Evolutionary conservation across 2,888 invertebrate species (phyloP), one percentile per base, ranked within the genome.

Genomic region (Atethmia centrago): DNA sequence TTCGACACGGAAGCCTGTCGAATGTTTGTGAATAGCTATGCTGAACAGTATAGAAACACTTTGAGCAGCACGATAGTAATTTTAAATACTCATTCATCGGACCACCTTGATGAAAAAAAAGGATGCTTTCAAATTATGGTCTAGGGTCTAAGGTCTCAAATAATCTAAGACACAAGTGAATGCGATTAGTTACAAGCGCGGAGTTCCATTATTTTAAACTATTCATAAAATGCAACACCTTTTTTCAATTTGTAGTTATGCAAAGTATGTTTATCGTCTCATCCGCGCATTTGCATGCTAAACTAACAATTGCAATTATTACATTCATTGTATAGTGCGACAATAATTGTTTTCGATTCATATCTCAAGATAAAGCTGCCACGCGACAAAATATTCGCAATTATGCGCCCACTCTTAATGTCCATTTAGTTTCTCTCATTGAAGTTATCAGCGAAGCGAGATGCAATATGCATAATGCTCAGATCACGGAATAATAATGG

Each of bases 301-400:
- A 83, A 71, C n/a, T 62, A 61, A 75, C 58, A 53, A 63, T 59
- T 40, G 42, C 71, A 82, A 80, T 75, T 71, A 80, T 59, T 36
- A 56, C 59, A 70, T 68, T 81, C 71, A 71, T 71, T 74, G 61
- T 79, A 25, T 63, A 80, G 42, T 71, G 76, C 25, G 80, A 82
- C 82, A 71, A 70, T 82, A 83, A 82, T 82, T 69, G 84, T 82
- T 82, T 83, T 80, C 82, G 76, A 82, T 84, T 80, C 80, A 82
- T 71, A 84, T 82, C 66, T 79, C 49, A 40, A 71, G 76, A 82
- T 82, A 83, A 82, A 79, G 51, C 79, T 82, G 82, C 63, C 71
- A 47, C 19, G 77, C 67, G 68, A 84, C 86, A 79, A 81, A 86
- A 80, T 80, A 83, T 85, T 74, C 65, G 73, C 74, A 84, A 85